Base-by-base conservation (phyloP, 92 coral and sea anemone genomes). In the Phenganax subtilis region DNA sequence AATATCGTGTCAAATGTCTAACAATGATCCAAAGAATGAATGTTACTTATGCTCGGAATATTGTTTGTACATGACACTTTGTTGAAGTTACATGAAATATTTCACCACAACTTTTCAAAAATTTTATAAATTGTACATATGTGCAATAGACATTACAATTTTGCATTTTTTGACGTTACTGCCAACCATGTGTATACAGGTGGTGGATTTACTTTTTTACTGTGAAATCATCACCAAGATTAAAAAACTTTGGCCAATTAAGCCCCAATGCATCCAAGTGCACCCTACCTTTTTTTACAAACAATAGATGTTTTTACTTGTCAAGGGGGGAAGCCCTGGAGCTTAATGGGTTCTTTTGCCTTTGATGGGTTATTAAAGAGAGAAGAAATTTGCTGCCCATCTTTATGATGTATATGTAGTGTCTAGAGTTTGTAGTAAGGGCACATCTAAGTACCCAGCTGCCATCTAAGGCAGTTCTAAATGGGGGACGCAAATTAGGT, bases 111-210 rank as follows among this genome's bases (percentile, higher is more conserved):
- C 68, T 62, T 62, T 62, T 5, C 68, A 62, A 62, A 62, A 62
- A 62, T 62, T 62, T 3, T 14, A 62, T 62, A 62, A 62, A 62
- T 15, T 37, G 47, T 62, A 62, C 4, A 14, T 62, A 62, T 2
- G 68, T 62, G 68, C 16, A 62, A 62, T 20, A 62, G 15, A 62
- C 68, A 62, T 62, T 62, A 62, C 25, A 62, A 62, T 62, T 62
- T 62, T 62, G 68, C 68, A 62, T 62, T 62, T 62, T 62, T 15
- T 62, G 68, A 62, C 68, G 25, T 62, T 15, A 62, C 68, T 62
- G 68, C 68, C 68, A 62, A 37, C 47, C 47, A 2, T 37, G 47
- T 37, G 47, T 37, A 37, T 37, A 37, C 47, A 37, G 47, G 25
- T 20, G 5, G 47, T 37, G 47, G 47, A 37, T 37, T 37, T 5